phyloP scores from a whole-genome alignment of 2,888 invertebrate species.

The Cylloceria caligata region DNA sequence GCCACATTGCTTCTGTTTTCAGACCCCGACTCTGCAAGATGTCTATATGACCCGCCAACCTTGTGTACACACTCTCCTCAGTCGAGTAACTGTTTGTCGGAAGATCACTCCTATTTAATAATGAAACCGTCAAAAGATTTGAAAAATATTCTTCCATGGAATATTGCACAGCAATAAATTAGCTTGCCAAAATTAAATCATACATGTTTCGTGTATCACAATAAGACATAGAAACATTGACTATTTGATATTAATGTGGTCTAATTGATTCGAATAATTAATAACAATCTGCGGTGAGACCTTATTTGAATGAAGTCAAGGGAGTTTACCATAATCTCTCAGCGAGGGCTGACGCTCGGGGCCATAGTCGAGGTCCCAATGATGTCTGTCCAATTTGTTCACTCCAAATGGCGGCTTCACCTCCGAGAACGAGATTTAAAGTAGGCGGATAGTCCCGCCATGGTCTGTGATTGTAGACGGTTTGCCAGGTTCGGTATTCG shows the following conservation, averaged over 20 bases:
- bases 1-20: slow-evolving; percentile 90
- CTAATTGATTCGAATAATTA: too few relatives aligned
- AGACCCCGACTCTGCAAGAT: slow-evolving; percentile 88
- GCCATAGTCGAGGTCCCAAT: slow-evolving; percentile 93
- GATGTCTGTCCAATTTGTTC: slow-evolving; percentile 92
- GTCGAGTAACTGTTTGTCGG: slow-evolving; percentile 84
- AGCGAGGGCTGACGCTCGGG: slow-evolving; percentile 92
- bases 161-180: too few relatives aligned
- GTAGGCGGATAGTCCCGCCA: slow-evolving; percentile 86
- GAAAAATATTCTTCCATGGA: too few relatives aligned
- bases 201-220: too few relatives aligned
- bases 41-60: slow-evolving; percentile 89
- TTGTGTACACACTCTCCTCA: slow-evolving; percentile 88
- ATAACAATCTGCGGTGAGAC: too few relatives aligned
- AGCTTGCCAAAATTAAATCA: too few relatives aligned
- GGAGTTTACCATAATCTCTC: slow-evolving; percentile 90
- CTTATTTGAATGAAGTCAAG: neutral
- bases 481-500: slow-evolving; percentile 95
- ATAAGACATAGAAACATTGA: neutral
- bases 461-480: slow-evolving; percentile 93
- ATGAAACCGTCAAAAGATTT: slow-evolving; percentile 39
- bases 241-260: too few relatives aligned
- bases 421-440: slow-evolving; percentile 87
- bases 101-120: slow-evolving; percentile 85
- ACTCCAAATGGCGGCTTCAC: slow-evolving; percentile 94